Conservation (phyloP, 2,797 vertebrate genomes). For the Catharus ustulatus region DNA sequence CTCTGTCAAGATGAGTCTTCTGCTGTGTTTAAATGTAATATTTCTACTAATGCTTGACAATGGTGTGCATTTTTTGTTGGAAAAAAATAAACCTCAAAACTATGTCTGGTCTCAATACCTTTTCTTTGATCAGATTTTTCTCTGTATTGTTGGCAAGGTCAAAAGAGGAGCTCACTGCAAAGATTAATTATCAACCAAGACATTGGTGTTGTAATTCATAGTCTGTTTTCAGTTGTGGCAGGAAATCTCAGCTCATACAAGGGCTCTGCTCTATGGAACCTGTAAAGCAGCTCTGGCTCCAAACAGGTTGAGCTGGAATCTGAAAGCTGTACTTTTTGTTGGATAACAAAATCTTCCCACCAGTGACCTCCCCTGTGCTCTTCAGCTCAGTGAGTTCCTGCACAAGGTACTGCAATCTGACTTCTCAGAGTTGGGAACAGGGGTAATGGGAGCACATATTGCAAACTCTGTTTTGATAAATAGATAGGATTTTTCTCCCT, state of each 20-base stretch:
- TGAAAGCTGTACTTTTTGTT: background rate
- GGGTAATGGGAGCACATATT: background rate
- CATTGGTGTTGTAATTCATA: background rate
- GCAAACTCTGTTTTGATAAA: background rate
- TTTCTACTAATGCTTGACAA: background rate
- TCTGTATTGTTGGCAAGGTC: background rate
- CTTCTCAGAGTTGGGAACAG: background rate
- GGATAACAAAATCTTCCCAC: background rate
- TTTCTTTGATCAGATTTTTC: background rate
- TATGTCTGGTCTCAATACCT: background rate
- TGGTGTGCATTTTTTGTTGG: background rate
- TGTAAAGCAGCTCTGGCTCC: background rate
- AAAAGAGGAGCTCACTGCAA: background rate
- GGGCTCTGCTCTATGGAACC: background rate
- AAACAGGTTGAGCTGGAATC: background rate
- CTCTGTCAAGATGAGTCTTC: background rate
- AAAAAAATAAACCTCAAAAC: background rate
- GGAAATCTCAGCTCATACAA: background rate
- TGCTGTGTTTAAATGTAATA: background rate
- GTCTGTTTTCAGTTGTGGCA: background rate
- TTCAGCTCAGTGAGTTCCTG: background rate
- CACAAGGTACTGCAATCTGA: background rate
- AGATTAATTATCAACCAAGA: background rate
- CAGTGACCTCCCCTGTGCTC: background rate
- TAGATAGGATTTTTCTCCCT: background rate